Percentiles rank a stretch among this genome's conserved stretches.
Evolutionary conservation across 2,113 vertebrate genomes (phyloP).

Genomic region (Eolophus roseicapilla): DNA sequence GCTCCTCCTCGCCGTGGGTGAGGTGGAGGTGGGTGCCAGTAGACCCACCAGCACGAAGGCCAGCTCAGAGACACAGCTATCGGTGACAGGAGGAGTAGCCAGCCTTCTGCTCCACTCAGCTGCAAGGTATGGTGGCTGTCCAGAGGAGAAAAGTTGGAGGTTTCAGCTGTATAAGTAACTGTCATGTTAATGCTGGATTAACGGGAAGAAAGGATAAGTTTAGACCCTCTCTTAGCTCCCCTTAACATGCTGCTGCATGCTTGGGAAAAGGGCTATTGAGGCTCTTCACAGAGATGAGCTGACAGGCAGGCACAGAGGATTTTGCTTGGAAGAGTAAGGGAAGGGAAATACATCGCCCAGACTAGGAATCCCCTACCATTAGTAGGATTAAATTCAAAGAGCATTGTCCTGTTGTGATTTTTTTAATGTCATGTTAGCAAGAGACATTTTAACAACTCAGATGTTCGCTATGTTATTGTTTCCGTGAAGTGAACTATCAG

Average conservation of each 20-base stretch:
- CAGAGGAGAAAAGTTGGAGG: background rate
- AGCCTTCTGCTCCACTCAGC: rapidly evolving
- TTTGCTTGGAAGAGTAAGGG: background rate
- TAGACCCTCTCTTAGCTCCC: background rate
- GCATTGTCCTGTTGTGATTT: background rate
- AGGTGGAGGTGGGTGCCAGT: background rate
- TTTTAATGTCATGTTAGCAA: background rate
- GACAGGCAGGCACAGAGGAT: background rate
- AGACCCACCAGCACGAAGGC: background rate
- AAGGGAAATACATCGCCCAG: rapidly evolving
- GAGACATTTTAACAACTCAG: background rate
- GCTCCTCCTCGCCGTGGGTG: rapidly evolving
- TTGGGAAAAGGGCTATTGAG: background rate
- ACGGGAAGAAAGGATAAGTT: background rate
- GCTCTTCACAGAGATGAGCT: background rate
- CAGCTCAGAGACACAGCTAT: background rate
- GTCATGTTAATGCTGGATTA: background rate
- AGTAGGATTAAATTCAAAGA: background rate
- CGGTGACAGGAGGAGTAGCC: rapidly evolving
- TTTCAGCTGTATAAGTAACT: background rate
- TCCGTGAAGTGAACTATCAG: background rate
- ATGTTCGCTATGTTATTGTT: background rate
- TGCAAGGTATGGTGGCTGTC: background rate
- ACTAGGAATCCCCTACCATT: background rate
- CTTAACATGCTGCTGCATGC: background rate